A percentile compares a stretch with the other conserved stretches of the same genome.
phyloP scores from a whole-genome alignment of 2,888 invertebrate genomes.

The Vanessa cardui region DNA sequence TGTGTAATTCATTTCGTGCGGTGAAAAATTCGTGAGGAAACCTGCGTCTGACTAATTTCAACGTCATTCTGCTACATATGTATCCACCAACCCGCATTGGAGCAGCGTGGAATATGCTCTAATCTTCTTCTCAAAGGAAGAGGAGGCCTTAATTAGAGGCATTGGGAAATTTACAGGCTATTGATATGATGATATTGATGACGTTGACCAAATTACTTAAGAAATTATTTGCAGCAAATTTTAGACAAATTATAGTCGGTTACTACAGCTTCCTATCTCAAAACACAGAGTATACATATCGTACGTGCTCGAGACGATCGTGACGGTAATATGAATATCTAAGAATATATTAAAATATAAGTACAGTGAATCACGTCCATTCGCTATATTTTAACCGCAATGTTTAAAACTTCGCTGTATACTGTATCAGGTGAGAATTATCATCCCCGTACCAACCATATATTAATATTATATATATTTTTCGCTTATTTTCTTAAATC shows the following conservation, averaged over 20 bases:
- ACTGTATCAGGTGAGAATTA: neutral
- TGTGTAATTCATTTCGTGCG: no score
- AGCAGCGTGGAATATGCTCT: no score
- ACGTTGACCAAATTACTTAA: neutral
- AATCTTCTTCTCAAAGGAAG: no score
- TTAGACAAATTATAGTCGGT: neutral
- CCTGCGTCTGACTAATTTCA: no score
- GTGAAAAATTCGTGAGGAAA: no score
- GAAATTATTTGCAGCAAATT: neutral
- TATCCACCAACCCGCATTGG: no score
- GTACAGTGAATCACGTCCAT: neutral
- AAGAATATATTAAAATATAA: neutral
- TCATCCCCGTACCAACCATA: neutral
- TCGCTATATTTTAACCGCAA: neutral
- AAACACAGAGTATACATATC: slow-evolving; percentile 1
- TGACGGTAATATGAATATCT: slow-evolving; percentile 11
- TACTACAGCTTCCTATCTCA: neutral
- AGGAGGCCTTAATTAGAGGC: no score
- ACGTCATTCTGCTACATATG: no score
- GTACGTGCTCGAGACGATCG: neutral
- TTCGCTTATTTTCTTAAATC: no score
- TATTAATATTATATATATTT: no score
- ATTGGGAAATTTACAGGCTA: no score
- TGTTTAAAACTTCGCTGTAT: neutral
- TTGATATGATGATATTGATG: no score